phyloP scores from a whole-genome alignment of 2,888 invertebrate genomes.

The Acleris laterana region DNA sequence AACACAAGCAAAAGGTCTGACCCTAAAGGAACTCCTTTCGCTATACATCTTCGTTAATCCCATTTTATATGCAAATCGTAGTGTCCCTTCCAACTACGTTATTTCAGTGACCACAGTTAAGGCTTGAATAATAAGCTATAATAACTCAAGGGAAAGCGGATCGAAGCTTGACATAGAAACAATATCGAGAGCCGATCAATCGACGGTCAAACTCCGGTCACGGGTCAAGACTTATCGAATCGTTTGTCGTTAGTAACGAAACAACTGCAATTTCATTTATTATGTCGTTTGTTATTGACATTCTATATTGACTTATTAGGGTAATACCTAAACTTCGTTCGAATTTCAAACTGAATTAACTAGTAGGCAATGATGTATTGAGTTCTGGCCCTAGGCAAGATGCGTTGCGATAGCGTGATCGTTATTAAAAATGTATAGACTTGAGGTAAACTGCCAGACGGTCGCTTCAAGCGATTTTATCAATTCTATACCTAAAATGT shows the following conservation, averaged over 20 bases:
- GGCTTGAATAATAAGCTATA: constrained; percentile 35
- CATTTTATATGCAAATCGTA: constrained; percentile 38
- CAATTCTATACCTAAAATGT: too few species aligned
- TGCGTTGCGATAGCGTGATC: too few species aligned
- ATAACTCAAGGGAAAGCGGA: constrained; percentile 24
- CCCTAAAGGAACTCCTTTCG: constrained; percentile 27
- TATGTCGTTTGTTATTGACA: background rate
- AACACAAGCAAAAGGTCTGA: constrained; percentile 20
- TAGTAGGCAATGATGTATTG: too few species aligned
- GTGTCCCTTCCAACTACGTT: constrained; percentile 27
- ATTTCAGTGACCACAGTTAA: constrained; percentile 34
- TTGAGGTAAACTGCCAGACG: too few species aligned
- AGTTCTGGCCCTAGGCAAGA: too few species aligned
- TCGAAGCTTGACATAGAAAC: constrained; percentile 26
- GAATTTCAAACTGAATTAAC: too few species aligned
- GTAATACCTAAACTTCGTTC: too few species aligned
- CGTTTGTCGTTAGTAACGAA: background rate
- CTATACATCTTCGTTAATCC: constrained; percentile 37
- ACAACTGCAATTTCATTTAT: background rate
- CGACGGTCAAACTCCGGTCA: constrained; percentile 13
- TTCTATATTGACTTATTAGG: background rate
- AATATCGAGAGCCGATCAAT: constrained; percentile 16
- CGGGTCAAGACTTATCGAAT: background rate
- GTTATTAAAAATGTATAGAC: too few species aligned
- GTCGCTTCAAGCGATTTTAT: too few species aligned